phyloP scores from a whole-genome alignment of 2,888 invertebrate species.

The Chydorus sphaericus region DNA sequence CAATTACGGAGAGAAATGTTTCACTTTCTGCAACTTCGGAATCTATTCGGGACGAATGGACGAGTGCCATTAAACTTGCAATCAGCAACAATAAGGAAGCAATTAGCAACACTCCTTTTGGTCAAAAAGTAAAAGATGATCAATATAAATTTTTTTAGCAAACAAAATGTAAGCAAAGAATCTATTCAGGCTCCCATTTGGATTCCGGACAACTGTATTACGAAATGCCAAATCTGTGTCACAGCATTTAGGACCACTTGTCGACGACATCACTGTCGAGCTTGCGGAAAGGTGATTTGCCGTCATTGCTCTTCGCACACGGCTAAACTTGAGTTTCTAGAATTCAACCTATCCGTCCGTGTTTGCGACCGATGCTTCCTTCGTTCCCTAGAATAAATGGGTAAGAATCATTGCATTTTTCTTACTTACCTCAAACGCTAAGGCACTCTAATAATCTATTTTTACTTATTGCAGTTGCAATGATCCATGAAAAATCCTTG shows the following conservation, averaged over 20 bases:
- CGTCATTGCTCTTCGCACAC: slow-evolving; percentile 41
- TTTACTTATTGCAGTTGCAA: too few relatives aligned
- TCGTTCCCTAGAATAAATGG: too few relatives aligned
- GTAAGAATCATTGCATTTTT: too few relatives aligned
- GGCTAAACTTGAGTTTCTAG: slow-evolving; percentile 37
- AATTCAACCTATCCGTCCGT: slow-evolving; percentile 32
- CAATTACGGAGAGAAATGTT: too few relatives aligned
- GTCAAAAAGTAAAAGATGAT: too few relatives aligned
- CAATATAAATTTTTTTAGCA: too few relatives aligned
- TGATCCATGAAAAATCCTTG: too few relatives aligned
- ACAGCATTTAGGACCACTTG: slow-evolving; percentile 45
- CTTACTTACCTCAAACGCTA: too few relatives aligned
- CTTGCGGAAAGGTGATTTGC: slow-evolving; percentile 50
- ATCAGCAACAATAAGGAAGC: slow-evolving; percentile 29
- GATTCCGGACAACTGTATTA: slow-evolving; percentile 41
- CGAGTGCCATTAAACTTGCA: slow-evolving; percentile 32
- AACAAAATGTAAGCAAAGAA: too few relatives aligned
- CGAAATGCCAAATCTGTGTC: slow-evolving; percentile 48
- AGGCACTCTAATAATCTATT: too few relatives aligned
- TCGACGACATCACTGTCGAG: slow-evolving; percentile 48
- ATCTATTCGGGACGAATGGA: slow-evolving; percentile 38
- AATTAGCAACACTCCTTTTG: neutral
- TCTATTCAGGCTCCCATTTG: slow-evolving; percentile 39
- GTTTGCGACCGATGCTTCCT: slow-evolving; percentile 41
- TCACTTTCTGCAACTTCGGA: slow-evolving; percentile 35